phyloP scores from a whole-genome alignment of 2,113 vertebrate genomes.

The Zeus faber region DNA sequence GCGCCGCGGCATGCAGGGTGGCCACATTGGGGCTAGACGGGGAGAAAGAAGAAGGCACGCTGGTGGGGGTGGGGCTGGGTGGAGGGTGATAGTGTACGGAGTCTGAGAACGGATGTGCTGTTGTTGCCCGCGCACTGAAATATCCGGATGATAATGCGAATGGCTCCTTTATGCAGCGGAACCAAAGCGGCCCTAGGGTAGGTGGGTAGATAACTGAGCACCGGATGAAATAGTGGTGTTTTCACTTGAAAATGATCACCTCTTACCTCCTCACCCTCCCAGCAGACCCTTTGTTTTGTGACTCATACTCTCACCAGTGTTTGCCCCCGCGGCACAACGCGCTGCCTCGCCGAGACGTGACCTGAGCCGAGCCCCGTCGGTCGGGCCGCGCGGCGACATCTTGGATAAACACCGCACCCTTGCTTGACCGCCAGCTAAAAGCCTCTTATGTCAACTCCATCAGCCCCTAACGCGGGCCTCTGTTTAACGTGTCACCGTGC shows the following conservation, averaged over 20 bases:
- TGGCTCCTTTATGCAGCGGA: not conserved
- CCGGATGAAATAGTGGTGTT: not conserved
- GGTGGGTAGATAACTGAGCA: not conserved
- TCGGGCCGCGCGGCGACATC: not conserved
- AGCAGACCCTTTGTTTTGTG: not conserved
- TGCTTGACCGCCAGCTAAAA: too few species aligned
- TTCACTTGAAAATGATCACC: not conserved
- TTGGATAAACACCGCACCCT: not conserved
- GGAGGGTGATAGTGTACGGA: slow-evolving; percentile 8
- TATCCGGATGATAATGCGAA: not conserved
- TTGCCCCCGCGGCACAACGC: too few species aligned
- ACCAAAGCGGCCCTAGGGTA: not conserved
- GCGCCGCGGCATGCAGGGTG: slow-evolving; percentile 32
- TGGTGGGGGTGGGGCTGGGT: not conserved
- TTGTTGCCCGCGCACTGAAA: not conserved
- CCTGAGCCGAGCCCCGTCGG: too few species aligned
- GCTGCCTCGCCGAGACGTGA: too few species aligned
- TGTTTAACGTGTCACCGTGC: not conserved
- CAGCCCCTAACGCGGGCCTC: not conserved
- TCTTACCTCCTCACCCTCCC: too few species aligned
- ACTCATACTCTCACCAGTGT: too few species aligned
- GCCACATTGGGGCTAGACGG: slow-evolving; percentile 42
- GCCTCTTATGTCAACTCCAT: not conserved
- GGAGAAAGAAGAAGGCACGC: not conserved
- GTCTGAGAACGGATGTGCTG: slow-evolving; percentile 7